phyloP scores from a whole-genome alignment of 2,888 invertebrate genomes.

The Ptychoptera albimana region DNA sequence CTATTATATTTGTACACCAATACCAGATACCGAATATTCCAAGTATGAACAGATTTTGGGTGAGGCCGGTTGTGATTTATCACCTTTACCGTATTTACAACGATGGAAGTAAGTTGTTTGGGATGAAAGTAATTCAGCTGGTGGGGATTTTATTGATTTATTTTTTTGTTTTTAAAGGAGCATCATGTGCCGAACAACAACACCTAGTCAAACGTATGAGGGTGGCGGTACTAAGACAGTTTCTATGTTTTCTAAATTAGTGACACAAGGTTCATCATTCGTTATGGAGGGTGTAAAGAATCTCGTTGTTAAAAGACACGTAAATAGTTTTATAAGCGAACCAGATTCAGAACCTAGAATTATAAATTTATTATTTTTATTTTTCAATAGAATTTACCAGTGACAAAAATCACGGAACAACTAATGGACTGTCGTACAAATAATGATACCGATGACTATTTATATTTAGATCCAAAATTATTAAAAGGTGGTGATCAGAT shows the following conservation, averaged over 20 bases:
- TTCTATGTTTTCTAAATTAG: conserved; percentile 95
- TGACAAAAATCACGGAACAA: conserved; percentile 82
- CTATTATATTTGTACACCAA: conserved; percentile 70
- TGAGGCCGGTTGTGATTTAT: conserved; percentile 71
- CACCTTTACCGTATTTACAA: conserved; percentile 75
- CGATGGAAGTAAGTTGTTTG: conserved; percentile 66
- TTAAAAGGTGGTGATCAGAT: conserved; percentile 52
- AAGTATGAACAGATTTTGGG: conserved; percentile 65
- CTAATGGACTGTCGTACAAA: conserved; percentile 67
- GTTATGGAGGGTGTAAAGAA: conserved; percentile 99
- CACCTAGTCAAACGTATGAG: conserved; percentile 61
- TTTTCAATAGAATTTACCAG: conserved; percentile 63
- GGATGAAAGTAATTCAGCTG: too few relatives aligned
- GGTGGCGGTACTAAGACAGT: conserved; percentile 91
- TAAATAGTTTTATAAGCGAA: too few relatives aligned
- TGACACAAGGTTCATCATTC: conserved; percentile 93
- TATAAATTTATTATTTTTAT: not conserved
- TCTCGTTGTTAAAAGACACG: conserved; percentile 94
- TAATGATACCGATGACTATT: conserved; percentile 70
- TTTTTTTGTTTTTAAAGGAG: conserved; percentile 13
- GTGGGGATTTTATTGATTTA: not conserved
- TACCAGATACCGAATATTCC: conserved; percentile 69
- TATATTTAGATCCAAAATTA: conserved; percentile 92
- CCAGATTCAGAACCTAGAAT: not conserved
- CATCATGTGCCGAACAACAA: conserved; percentile 24